Conservation (phyloP, 2,888 invertebrate species). For the Pammene fasciana region DNA sequence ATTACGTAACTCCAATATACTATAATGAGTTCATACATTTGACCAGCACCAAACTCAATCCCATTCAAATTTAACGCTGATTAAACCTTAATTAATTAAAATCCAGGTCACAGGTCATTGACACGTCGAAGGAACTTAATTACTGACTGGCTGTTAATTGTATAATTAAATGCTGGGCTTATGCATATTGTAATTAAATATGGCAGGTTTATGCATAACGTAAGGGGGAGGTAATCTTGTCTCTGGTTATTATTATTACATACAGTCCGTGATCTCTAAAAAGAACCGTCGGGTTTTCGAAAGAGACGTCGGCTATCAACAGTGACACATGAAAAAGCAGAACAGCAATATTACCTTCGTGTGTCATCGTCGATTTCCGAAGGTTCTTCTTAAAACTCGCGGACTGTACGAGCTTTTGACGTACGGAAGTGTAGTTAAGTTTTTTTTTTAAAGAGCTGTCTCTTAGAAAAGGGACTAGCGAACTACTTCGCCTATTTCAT, state of each 20-base stretch:
- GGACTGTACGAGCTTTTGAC: neutral
- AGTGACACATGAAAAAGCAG: too few species aligned
- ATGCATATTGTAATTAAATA: neutral
- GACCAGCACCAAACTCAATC: neutral
- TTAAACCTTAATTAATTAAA: slow-evolving; percentile 32
- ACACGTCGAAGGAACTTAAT: slow-evolving; percentile 26
- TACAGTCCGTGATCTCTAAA: too few species aligned
- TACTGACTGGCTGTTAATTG: slow-evolving; percentile 29
- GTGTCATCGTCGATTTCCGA: too few species aligned
- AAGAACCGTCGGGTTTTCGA: too few species aligned
- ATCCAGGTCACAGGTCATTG: slow-evolving; percentile 34
- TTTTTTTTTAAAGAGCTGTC: too few species aligned
- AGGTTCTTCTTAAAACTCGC: too few species aligned
- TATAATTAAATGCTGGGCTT: slow-evolving; percentile 33
- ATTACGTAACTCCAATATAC: too few species aligned
- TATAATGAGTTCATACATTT: neutral
- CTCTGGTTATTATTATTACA: neutral
- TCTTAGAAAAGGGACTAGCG: too few species aligned
- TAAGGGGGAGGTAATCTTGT: slow-evolving; percentile 27
- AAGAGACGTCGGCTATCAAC: too few species aligned
- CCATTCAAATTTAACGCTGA: neutral
- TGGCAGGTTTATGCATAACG: slow-evolving; percentile 1
- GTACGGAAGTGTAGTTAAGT: neutral
- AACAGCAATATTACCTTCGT: too few species aligned
- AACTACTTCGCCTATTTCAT: too few species aligned